Percentiles rank a stretch among this genome's conserved stretches.
Evolutionary conservation across 2,888 invertebrate genomes (phyloP).

Genomic region (Xestia c-nigrum): DNA sequence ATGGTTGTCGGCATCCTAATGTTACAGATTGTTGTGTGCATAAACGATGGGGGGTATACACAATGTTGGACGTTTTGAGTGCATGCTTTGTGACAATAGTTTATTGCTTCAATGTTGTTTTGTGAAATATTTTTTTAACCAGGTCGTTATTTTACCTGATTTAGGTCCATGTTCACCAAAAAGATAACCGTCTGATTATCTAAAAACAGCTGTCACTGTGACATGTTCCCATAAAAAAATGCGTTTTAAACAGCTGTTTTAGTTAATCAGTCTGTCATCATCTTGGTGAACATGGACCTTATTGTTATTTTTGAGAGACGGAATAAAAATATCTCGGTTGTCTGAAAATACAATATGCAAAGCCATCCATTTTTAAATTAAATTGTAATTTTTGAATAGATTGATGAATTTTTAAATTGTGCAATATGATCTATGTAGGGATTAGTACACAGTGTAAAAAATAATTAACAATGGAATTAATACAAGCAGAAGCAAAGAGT

Average conservation of each 20-base stretch:
- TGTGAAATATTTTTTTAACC: not conserved
- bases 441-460: not conserved
- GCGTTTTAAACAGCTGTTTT: no score
- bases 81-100: constrained; percentile 14
- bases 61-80: constrained; percentile 30
- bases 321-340: not conserved
- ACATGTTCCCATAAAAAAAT: no score
- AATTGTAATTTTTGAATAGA: not conserved
- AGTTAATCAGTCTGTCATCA: no score
- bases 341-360: not conserved
- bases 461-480: no score
- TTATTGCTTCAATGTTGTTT: not conserved
- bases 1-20: constrained; percentile 60
- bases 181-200: no score
- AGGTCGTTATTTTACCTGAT: not conserved
- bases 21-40: constrained; percentile 54
- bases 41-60: constrained; percentile 47
- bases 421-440: not conserved
- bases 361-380: not conserved
- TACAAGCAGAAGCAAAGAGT: no score
- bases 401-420: not conserved
- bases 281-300: no score
- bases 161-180: no score
- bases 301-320: not conserved
- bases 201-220: no score